Evolutionary conservation across 1,140 invertebrate genomes (phyloP), one percentile per base, ranked within the genome.

Genomic region (Pogonus chalceus): DNA sequence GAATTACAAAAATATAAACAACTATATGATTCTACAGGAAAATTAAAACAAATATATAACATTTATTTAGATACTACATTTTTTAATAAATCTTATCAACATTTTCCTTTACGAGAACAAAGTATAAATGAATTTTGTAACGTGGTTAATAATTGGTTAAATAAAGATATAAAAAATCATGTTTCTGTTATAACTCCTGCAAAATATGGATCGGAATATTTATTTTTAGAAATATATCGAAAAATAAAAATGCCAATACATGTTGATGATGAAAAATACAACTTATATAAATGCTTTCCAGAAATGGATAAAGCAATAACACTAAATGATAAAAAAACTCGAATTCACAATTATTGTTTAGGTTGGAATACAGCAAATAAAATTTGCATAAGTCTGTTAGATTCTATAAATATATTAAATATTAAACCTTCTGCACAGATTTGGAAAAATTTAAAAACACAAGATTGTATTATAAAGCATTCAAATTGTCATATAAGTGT

Each of bases 51-150:
- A 16, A 74, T 87, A 23, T 71, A 81, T 56, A 74, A 74, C 43
- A 62, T 87, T 31, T 86, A 87, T 64, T 69, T 87, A 4, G 85
- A 88, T 62, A 83, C 84, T 14, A 88, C 84, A 1, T 87, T 87
- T 63, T 74, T 83, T 20, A 60, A 70, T 48, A 51, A 66, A 31
- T 35, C 60, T 1, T 81, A 77, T 58, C 51, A 60, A 1, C 54
- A 62, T 39, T 82, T 86, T 55, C 83, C 84, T 0, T 75, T 68
- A 56, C 69, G 84, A 48, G 66, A 70, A 23, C 72, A 80, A 18
- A 79, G 76, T 61, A 58, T 79, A 0, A 56, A 69, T 0, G 66
- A 72, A 53, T 68, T 83, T 31, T 67, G 73, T 23, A 53, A 65
- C 31, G 56, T 77, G 22, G 72, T 78, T 7, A 62, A 67, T 53